Evolutionary conservation across 2,888 invertebrate species (phyloP), one percentile per base, ranked within the genome.

Genomic region (Antitype chi): DNA sequence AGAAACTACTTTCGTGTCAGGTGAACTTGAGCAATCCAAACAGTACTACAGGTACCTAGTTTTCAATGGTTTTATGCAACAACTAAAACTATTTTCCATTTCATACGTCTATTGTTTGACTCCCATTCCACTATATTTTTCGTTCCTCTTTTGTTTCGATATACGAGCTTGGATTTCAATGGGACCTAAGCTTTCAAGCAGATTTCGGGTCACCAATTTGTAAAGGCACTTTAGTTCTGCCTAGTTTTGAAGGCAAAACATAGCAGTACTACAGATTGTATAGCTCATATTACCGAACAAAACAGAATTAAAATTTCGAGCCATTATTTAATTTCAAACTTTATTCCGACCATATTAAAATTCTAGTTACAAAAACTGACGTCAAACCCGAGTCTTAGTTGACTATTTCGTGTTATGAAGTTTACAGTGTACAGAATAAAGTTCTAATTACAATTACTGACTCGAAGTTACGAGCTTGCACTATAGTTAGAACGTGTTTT

Each of bases 111-210:
- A 43, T 70, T 60, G 25, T 60, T 43, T 70, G 15, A 43, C 20
- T 43, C 5, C 32, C 20, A 55, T 69, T 57, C 13, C 59, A 57
- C 38, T 43, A 8, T 5, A 20, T 57, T 43, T 69, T 38, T 25
- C 25, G 57, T 25, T 55, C n/a, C 57, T 20, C 38, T 57, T 69
- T 69, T 55, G 38, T 68, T 38, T 23, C n/a, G 57, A 55, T 7
- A n/a, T 55, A 55, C 38, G 11, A 68, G 32, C 55, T 69, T 20
- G 68, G 20, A 55, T 55, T 69, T 69, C 55, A 55, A 69, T 55
- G n/a, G 68, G 13, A 38, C 20, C 66, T 53, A 20, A 53, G n/a
- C 32, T 38, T 55, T n/a, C 53, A 69, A 25, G 20, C 25, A 11
- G 38, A 55, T 53, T 69, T 69, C 38, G 13, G 38, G 38, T 32